These are phyloP conservation scores for Oedothorax gibbosus DNA, from an alignment of 1,140 invertebrate genomes.

Conservation along the genomic window DNA sequence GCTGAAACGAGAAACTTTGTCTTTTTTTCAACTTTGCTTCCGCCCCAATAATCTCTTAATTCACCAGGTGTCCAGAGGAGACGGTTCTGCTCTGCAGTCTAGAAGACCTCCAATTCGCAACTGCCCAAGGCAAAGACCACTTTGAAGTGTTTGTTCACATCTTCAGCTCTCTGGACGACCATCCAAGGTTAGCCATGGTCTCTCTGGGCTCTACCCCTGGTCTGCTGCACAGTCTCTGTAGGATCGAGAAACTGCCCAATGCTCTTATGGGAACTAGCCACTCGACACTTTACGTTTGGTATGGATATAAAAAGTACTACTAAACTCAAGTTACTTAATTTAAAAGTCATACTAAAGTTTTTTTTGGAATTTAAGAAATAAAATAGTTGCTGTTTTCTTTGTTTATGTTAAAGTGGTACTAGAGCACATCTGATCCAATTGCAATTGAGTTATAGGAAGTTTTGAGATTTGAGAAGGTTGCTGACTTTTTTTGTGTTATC, in stretches of 20 bases:
- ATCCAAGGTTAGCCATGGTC: not conserved
- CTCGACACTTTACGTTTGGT: constrained; percentile 40
- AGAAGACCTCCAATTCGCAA: constrained; percentile 24
- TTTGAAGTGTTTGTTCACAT: constrained; percentile 32
- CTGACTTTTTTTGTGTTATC: too few species aligned
- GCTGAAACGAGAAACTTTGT: too few species aligned
- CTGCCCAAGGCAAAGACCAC: constrained; percentile 1
- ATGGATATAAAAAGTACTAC: not conserved
- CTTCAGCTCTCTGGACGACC: constrained; percentile 14
- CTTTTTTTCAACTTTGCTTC: too few species aligned
- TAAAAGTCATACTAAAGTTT: not conserved
- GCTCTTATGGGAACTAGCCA: constrained; percentile 32
- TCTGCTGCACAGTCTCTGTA: constrained; percentile 30
- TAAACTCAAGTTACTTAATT: not conserved
- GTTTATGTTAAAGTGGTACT: too few species aligned
- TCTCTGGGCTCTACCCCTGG: not conserved
- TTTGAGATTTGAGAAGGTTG: too few species aligned
- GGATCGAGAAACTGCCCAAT: constrained; percentile 43
- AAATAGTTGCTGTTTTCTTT: too few species aligned
- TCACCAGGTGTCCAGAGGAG: constrained; percentile 4
- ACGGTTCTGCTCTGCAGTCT: constrained; percentile 25
- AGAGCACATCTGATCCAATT: too few species aligned
- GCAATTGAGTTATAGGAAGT: too few species aligned
- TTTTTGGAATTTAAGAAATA: too few species aligned
- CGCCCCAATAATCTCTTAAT: not conserved